Conservation (phyloP, 2,113 vertebrate genomes). For the Xiphophorus hellerii region DNA sequence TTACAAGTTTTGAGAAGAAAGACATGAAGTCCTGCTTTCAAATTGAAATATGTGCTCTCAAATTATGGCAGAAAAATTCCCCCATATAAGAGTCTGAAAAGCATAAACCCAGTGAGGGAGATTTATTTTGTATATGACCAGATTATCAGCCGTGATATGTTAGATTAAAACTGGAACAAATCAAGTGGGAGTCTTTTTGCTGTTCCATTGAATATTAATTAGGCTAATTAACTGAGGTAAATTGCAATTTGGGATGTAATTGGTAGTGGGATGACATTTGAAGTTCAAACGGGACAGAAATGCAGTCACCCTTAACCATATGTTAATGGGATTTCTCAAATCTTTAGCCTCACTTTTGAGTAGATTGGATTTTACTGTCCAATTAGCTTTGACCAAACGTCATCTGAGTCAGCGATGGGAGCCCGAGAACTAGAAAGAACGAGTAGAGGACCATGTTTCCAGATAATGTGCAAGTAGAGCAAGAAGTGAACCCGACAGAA, state of each 20-base stretch:
- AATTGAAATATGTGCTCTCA: too few relatives aligned
- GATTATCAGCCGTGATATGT: slow-evolving; percentile 82
- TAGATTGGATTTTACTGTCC: slow-evolving; percentile 62
- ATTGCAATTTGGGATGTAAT: slow-evolving; percentile 82
- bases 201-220: slow-evolving; percentile 85
- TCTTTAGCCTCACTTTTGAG: slow-evolving; percentile 65
- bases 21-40: too few relatives aligned
- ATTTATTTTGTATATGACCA: slow-evolving; percentile 62
- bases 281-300: slow-evolving; percentile 75
- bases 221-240: slow-evolving; percentile 82
- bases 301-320: slow-evolving; percentile 70
- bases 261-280: slow-evolving; percentile 80
- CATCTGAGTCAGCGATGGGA: slow-evolving; percentile 21
- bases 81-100: slow-evolving; percentile 33
- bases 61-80: too few relatives aligned
- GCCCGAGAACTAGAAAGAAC: not conserved
- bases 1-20: too few relatives aligned
- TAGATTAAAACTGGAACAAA: slow-evolving; percentile 83
- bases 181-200: slow-evolving; percentile 77
- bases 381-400: slow-evolving; percentile 70
- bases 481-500: slow-evolving; percentile 2
- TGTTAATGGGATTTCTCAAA: slow-evolving; percentile 66
- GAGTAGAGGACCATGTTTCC: not conserved
- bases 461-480: not conserved
- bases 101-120: slow-evolving; percentile 47